A percentile compares a stretch with the other conserved stretches of the same genome.
phyloP scores from a whole-genome alignment of 2,888 invertebrate genomes.

The Sabellastarte sp. region DNA sequence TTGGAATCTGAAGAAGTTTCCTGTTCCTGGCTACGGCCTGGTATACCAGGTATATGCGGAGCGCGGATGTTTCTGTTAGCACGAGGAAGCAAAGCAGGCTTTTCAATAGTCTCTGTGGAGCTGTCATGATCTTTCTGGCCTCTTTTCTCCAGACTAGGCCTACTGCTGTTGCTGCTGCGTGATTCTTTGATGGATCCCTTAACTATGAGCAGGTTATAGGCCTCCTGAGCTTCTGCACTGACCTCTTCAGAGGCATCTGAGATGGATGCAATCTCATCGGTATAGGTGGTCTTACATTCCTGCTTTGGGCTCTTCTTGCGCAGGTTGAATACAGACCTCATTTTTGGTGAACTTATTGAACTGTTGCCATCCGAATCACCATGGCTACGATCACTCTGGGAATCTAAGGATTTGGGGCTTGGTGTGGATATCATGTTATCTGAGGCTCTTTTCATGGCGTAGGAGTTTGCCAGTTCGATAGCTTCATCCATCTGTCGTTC shows the following conservation, averaged over 20 bases:
- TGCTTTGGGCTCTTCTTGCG: conserved; percentile 4
- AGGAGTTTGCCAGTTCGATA: conserved; percentile 88
- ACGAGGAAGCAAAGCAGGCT: background rate
- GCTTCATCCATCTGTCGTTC: conserved; percentile 88
- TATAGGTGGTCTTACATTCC: conserved; percentile 14
- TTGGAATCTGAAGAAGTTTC: conserved; percentile 61
- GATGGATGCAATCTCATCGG: conserved; percentile 15
- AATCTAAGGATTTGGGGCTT: conserved; percentile 2
- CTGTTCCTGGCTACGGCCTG: conserved; percentile 10
- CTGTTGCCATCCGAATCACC: background rate
- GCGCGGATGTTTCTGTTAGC: conserved; percentile 6
- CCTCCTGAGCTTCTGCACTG: conserved; percentile 82
- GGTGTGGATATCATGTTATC: conserved; percentile 7
- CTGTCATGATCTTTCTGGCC: too few species aligned
- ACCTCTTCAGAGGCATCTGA: conserved; percentile 58
- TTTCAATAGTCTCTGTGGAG: background rate
- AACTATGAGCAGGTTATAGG: conserved; percentile 89
- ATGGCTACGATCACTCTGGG: background rate
- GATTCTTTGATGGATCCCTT: conserved; percentile 56
- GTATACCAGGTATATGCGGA: conserved; percentile 15
- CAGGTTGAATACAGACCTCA: conserved; percentile 6
- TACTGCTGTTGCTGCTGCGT: background rate
- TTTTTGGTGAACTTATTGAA: background rate
- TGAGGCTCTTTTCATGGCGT: conserved; percentile 64
- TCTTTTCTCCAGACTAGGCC: background rate